Percentiles rank a stretch among this genome's conserved stretches.
Evolutionary conservation across 2,113 vertebrate species (phyloP).

Genomic region (Pagrus major): DNA sequence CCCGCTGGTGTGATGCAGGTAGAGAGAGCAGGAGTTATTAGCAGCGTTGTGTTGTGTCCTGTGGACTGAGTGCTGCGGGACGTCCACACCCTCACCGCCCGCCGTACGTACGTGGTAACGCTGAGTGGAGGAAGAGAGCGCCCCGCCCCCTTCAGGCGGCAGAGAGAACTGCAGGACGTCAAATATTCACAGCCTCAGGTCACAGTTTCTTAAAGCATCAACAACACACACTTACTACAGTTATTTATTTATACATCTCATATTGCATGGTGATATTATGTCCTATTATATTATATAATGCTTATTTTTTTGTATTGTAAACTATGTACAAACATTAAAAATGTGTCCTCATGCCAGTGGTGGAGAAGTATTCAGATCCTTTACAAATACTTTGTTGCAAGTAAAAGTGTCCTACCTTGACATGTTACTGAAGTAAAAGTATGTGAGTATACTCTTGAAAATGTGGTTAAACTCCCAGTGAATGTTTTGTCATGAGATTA

Average conservation of each 20-base stretch:
- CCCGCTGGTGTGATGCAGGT: not conserved
- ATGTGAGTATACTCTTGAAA: no score
- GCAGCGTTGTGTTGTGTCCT: constrained; percentile 4
- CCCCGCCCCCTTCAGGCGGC: constrained; percentile 21
- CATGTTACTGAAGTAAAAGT: no score
- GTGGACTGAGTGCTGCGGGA: constrained; percentile 26
- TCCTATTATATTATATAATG: not conserved
- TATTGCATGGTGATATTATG: not conserved
- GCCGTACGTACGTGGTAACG: constrained; percentile 15
- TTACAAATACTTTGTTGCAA: not conserved
- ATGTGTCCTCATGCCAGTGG: not conserved
- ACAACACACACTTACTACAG: no score
- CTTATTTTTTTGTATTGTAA: not conserved
- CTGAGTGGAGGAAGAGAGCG: not conserved
- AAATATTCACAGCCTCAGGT: constrained; percentile 52
- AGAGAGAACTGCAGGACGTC: not conserved
- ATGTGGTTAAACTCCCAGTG: no score
- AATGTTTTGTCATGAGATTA: no score
- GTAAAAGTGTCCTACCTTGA: not conserved
- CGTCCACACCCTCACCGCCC: constrained; percentile 80
- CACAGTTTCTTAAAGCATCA: constrained; percentile 2
- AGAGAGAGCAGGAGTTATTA: constrained; percentile 15
- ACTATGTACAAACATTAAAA: not conserved
- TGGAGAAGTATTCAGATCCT: not conserved
- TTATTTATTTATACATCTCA: not conserved